phyloP scores from a whole-genome alignment of 2,888 invertebrate species.

The Elmis aenea region DNA sequence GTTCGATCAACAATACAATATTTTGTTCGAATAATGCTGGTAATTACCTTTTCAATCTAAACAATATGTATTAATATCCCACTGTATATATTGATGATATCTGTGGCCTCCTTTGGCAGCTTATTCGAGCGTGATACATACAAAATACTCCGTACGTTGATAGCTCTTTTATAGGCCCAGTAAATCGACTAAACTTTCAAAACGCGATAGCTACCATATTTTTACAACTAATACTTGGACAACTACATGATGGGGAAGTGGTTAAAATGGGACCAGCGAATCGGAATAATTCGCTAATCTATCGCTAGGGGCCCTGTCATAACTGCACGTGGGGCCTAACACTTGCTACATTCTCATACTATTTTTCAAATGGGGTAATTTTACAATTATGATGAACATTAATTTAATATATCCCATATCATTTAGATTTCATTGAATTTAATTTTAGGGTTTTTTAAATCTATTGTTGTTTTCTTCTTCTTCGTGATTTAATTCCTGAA shows the following conservation, averaged over 20 bases:
- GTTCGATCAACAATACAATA: too few species aligned
- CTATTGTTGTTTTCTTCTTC: too few species aligned
- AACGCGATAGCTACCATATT: constrained; percentile 2
- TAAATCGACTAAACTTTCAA: constrained; percentile 38
- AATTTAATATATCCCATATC: too few species aligned
- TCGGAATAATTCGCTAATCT: constrained; percentile 46
- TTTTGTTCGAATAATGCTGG: too few species aligned
- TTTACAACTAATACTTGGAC: constrained; percentile 5
- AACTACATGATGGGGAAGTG: constrained; percentile 24
- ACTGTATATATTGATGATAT: constrained; percentile 36
- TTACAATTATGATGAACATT: too few species aligned
- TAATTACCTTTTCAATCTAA: constrained; percentile 23
- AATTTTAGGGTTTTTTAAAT: too few species aligned
- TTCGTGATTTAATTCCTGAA: too few species aligned
- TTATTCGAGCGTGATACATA: constrained; percentile 37
- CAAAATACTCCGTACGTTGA: constrained; percentile 41
- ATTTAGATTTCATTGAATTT: too few species aligned
- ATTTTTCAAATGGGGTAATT: constrained; percentile 26
- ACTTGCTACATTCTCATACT: constrained; percentile 41
- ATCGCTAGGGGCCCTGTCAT: constrained; percentile 37
- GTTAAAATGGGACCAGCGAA: constrained; percentile 40
- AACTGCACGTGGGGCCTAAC: constrained; percentile 33
- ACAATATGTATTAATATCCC: constrained; percentile 38
- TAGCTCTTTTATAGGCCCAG: constrained; percentile 39
- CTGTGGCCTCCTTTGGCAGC: constrained; percentile 35